Percentiles rank a stretch among this genome's conserved stretches.
Evolutionary conservation across 1,140 invertebrate genomes (phyloP).

Genomic region (Brachionus asplanchnoidis): DNA sequence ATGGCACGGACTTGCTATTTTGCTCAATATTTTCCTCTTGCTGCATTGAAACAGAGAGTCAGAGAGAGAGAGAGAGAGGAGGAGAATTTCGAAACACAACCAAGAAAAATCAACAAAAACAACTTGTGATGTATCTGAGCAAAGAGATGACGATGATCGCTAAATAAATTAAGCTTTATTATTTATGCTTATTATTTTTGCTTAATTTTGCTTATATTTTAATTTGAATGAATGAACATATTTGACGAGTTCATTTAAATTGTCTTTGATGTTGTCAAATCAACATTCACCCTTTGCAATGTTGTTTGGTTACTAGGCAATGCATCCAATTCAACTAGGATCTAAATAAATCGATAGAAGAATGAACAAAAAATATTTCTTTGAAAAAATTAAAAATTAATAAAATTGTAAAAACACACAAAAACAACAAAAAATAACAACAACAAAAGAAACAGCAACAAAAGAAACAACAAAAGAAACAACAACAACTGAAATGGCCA

Average conservation of each 20-base stretch:
- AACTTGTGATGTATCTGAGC: conserved; percentile 19
- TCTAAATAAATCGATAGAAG: not conserved
- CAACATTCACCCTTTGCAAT: not conserved
- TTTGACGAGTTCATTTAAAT: not conserved
- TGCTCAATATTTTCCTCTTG: not conserved
- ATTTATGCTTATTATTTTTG: not conserved
- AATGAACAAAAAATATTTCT: no score
- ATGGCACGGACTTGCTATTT: not conserved
- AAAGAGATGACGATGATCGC: conserved; percentile 19
- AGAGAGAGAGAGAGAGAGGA: no score
- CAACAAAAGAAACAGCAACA: no score
- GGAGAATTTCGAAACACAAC: not conserved
- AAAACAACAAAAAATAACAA: no score
- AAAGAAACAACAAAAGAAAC: not conserved
- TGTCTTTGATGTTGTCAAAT: not conserved
- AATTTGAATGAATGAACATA: no score
- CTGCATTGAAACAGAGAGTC: not conserved
- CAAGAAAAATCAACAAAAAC: not conserved
- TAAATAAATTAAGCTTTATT: conserved; percentile 31
- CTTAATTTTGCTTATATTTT: no score
- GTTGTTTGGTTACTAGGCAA: conserved; percentile 25
- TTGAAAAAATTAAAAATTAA: no score
- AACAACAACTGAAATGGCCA: not conserved
- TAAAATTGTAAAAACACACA: no score
- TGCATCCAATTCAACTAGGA: not conserved